These are phyloP conservation scores for Gambusia holbrooki DNA, from an alignment of 2,113 vertebrate genomes.

Conservation along the genomic window DNA sequence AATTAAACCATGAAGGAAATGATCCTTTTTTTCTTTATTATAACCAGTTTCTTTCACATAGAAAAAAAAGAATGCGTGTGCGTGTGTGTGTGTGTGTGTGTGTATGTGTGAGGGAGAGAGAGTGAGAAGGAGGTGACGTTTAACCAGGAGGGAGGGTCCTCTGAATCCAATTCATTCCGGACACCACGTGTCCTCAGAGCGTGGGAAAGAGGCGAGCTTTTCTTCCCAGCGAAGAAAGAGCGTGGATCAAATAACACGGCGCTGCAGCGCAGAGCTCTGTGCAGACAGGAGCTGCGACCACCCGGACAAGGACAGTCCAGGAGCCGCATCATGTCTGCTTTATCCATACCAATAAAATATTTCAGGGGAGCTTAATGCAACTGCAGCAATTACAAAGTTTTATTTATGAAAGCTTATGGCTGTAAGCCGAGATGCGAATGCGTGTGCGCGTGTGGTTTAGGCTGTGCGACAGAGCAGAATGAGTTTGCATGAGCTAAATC, in stretches of 20 bases:
- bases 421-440: constrained; percentile 12
- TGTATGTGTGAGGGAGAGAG: constrained; percentile 24
- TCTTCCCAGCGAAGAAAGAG: constrained; percentile 96
- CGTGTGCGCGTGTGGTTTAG: constrained; percentile 5
- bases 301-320: constrained; percentile 61
- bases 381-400: constrained; percentile 19
- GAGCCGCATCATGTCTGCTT: constrained; percentile 45
- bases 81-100: neutral
- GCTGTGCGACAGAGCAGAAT: constrained; percentile 6
- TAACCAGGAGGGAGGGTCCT: constrained; percentile 84
- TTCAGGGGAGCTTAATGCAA: constrained; percentile 9
- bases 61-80: constrained; percentile 4
- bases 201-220: constrained; percentile 99
- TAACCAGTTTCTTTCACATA: constrained; percentile 12
- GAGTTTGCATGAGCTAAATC: neutral
- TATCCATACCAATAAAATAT: constrained; percentile 50
- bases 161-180: constrained; percentile 88
- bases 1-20: too few species aligned
- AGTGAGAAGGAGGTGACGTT: constrained; percentile 72
- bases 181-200: constrained; percentile 94
- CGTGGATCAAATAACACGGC: constrained; percentile 85
- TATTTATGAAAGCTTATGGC: constrained; percentile 7
- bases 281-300: constrained; percentile 69
- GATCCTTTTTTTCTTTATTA: neutral
- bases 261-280: constrained; percentile 66